Evolutionary conservation across 1,140 invertebrate species (phyloP).

Genomic region (Saccostrea echinata): DNA sequence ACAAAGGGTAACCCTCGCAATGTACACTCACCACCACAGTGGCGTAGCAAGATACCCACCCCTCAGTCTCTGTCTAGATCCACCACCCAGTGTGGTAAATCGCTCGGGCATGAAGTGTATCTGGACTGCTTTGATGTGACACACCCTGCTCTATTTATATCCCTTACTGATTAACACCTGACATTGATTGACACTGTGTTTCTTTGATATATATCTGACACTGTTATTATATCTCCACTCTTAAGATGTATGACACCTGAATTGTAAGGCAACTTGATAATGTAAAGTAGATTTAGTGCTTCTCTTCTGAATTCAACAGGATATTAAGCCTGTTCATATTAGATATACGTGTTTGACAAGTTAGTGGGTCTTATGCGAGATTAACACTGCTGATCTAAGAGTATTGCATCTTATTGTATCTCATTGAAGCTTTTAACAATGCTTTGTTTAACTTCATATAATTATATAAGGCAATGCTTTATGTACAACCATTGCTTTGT

Average conservation of each 20-base stretch:
- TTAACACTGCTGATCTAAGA: neutral
- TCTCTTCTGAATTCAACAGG: neutral
- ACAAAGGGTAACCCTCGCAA: conserved; percentile 1
- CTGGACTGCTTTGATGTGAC: conserved; percentile 31
- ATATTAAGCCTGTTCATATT: neutral
- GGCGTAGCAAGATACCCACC: conserved; percentile 56
- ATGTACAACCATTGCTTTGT: neutral
- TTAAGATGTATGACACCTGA: neutral
- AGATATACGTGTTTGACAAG: too few relatives aligned
- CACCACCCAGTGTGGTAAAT: conserved; percentile 24
- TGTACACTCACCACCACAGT: conserved; percentile 40
- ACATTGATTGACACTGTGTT: conserved; percentile 15
- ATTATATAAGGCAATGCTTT: neutral
- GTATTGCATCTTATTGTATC: neutral
- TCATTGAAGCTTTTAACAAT: neutral
- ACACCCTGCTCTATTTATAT: conserved; percentile 29
- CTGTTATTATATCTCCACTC: neutral
- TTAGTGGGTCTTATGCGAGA: neutral
- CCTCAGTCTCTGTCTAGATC: conserved; percentile 27
- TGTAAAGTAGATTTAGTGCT: neutral
- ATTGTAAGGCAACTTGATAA: neutral
- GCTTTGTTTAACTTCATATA: neutral
- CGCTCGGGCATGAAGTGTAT: conserved; percentile 28
- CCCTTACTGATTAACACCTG: conserved; percentile 22
- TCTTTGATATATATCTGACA: neutral